Evolutionary conservation across 1,140 invertebrate genomes (phyloP).

Genomic region (Zaprionus lachaisei): DNA sequence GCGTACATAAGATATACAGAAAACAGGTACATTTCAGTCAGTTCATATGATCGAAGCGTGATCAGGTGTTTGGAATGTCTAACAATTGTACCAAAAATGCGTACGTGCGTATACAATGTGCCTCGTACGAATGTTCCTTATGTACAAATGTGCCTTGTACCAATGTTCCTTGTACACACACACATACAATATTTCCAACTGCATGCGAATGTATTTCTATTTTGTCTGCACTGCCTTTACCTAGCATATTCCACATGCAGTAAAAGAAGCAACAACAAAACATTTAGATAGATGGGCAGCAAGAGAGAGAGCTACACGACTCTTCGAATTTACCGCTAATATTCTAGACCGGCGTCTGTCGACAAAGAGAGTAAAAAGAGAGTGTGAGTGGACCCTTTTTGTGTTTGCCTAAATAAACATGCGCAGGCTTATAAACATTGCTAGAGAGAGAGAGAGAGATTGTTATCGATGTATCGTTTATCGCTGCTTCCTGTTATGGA

Average conservation of each 20-base stretch:
- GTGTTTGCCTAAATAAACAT: background rate
- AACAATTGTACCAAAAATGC: background rate
- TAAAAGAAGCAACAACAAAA: slow-evolving; percentile 8
- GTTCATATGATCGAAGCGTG: background rate
- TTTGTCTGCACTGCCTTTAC: slow-evolving; percentile 14
- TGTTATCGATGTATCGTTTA: slow-evolving; percentile 32
- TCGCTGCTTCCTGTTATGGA: slow-evolving; percentile 57
- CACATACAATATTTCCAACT: background rate
- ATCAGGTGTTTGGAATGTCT: background rate
- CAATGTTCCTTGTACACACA: background rate
- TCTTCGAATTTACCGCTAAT: slow-evolving; percentile 1
- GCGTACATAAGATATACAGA: background rate
- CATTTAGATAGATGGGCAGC: slow-evolving; percentile 32
- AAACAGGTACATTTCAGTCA: background rate
- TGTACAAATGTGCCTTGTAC: background rate
- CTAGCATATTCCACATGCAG: slow-evolving; percentile 40
- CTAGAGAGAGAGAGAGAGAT: background rate
- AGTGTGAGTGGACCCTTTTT: background rate
- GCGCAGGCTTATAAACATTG: background rate
- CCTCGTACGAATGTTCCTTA: background rate
- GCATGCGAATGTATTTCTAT: slow-evolving; percentile 3
- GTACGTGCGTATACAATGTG: background rate
- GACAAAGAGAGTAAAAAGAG: background rate
- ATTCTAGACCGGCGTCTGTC: background rate
- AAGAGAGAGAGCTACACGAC: background rate